A percentile compares a stretch with the other conserved stretches of the same genome.
Evolutionary conservation across 2,888 invertebrate genomes (phyloP).

Genomic region (Emmelina monodactyla): DNA sequence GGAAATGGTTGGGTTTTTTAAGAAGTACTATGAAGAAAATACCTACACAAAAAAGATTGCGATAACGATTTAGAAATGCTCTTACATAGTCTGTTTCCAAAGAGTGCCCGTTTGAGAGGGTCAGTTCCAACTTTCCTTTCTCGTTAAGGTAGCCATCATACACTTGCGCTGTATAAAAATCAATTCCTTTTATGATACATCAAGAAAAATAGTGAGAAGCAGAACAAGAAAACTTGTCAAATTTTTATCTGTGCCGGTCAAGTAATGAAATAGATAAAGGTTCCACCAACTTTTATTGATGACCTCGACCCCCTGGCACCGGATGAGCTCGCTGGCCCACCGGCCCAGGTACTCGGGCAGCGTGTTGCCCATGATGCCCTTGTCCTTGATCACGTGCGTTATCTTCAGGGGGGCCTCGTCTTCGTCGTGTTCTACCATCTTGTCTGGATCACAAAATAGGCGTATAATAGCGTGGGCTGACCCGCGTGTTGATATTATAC

Average conservation of each 20-base stretch:
- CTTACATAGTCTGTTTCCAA: conserved; percentile 45
- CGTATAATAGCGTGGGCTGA: no score
- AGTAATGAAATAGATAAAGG: not conserved
- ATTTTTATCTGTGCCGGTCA: no score
- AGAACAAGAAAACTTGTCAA: conserved; percentile 4
- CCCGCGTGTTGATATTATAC: no score
- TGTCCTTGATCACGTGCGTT: conserved; percentile 38
- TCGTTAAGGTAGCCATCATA: conserved; percentile 41
- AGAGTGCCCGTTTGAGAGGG: conserved; percentile 40
- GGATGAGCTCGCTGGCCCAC: conserved; percentile 48
- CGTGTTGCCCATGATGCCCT: conserved; percentile 35
- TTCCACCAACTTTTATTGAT: conserved; percentile 34
- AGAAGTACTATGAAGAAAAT: no score
- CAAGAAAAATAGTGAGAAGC: not conserved
- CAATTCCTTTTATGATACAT: no score
- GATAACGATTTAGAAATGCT: no score
- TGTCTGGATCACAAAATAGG: no score
- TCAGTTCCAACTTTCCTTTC: conserved; percentile 39
- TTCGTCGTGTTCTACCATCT: not conserved
- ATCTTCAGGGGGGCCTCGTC: conserved; percentile 25
- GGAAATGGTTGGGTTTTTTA: no score
- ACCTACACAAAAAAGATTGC: no score
- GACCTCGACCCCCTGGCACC: conserved; percentile 32
- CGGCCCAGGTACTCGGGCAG: conserved; percentile 49
- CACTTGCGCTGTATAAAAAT: conserved; percentile 33